Base-by-base conservation (phyloP, 2,888 invertebrate species). In the Eristalis intricaria region DNA sequence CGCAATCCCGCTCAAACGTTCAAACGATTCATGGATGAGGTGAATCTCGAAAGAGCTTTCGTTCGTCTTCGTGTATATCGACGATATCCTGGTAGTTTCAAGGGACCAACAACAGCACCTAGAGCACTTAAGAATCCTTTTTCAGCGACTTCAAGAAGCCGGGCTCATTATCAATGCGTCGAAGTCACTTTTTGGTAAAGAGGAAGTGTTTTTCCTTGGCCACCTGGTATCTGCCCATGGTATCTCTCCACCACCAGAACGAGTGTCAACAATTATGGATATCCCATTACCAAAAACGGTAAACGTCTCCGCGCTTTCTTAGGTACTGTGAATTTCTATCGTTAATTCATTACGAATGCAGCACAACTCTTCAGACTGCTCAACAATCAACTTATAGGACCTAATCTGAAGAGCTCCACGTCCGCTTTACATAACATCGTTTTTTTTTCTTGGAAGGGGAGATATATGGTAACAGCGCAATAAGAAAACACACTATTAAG, bases 81-180 rank as follows among this genome's bases (percentile, higher is more conserved):
- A 66, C 29, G 75, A 75, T 29, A 11, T 66, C 4, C 7, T 74
- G 5, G 56, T 64, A 4, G 50, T 23, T 5, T 64, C 64, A 5
- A 29, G 56, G 5, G 29, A 32, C 15, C 32, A 74, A n/a, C 15
- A 8, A 4, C 23, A 75, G 23, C 65, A 75, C 65, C n/a, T 66
- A 0, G 58, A 66, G 19, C n/a, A n/a, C n/a, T n/a, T n/a, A n/a
- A n/a, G n/a, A n/a, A n/a, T n/a, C n/a, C n/a, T n/a, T n/a, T n/a
- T n/a, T n/a, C n/a, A n/a, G n/a, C 66, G 65, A 4, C 70, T 78
- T 23, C 15, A 68, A 15, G 76, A 76, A 22, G 60, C 40, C 3
- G 66, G 61, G 19, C 43, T 43, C n/a, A 15, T 43, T 43, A 43
- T 43, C n/a, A 43, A 43, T 5, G 43, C n/a, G 0, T 13, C 60